Percentiles rank a stretch among this genome's conserved stretches.
phyloP scores from a whole-genome alignment of 30 jellyfish, hydroid and myxozoan genomes.

The Sanderia malayensis region DNA sequence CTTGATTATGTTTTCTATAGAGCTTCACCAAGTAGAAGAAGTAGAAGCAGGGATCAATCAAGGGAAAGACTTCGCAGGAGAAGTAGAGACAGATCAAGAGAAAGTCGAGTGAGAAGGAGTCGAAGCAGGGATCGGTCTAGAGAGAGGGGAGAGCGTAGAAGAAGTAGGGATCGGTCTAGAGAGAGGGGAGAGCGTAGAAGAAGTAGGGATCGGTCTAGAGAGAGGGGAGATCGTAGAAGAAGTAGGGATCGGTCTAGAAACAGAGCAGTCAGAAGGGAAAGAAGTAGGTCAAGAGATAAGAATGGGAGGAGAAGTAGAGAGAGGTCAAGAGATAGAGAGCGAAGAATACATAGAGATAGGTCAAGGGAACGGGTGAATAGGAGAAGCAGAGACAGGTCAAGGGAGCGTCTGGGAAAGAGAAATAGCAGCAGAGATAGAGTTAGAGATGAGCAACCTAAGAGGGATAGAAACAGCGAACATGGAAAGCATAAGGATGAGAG shows the following conservation, averaged over 20 bases:
- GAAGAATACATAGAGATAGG: slow-evolving; percentile 27
- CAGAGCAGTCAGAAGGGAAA: slow-evolving; percentile 13
- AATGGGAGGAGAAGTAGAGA: slow-evolving; percentile 15
- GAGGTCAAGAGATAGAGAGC: slow-evolving; percentile 7
- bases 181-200: not conserved
- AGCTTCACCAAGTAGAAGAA: slow-evolving; percentile 43
- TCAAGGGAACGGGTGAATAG: slow-evolving; percentile 26
- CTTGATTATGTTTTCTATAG: too few relatives aligned
- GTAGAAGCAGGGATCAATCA: slow-evolving; percentile 31
- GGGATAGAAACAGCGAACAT: not conserved
- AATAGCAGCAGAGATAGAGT: not conserved
- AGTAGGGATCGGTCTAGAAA: slow-evolving; percentile 6
- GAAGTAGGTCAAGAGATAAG: slow-evolving; percentile 14
- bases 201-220: not conserved
- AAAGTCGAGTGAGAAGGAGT: slow-evolving; percentile 50
- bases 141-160: slow-evolving; percentile 49
- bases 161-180: slow-evolving; percentile 23
- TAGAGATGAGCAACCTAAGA: not conserved
- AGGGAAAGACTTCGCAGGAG: slow-evolving; percentile 22
- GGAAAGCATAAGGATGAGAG: not conserved
- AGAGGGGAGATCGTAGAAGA: not conserved
- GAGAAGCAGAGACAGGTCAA: slow-evolving; percentile 19
- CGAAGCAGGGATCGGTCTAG: slow-evolving; percentile 18
- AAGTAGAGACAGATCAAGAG: slow-evolving; percentile 6
- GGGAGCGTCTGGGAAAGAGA: slow-evolving; percentile 10